Conservation (phyloP, 1,140 invertebrate species). For the Aleiodes sp. region DNA sequence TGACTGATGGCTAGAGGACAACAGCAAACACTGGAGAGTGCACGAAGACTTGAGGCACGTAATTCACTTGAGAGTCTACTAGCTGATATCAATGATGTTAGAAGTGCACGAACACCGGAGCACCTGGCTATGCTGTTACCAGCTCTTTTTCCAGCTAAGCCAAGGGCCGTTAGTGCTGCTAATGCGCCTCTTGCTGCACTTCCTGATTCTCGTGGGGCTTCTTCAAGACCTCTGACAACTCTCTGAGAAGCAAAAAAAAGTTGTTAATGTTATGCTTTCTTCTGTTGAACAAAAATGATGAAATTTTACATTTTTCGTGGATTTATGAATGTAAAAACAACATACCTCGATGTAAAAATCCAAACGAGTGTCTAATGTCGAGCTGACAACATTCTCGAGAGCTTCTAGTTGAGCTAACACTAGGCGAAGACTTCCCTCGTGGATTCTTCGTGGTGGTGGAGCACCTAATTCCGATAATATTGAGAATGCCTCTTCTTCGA, state of each 20-base stretch:
- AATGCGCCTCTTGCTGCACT: conserved; percentile 56
- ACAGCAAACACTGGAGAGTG: conserved; percentile 74
- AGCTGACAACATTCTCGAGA: conserved; percentile 51
- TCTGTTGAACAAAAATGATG: too few species aligned
- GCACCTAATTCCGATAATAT: conserved; percentile 53
- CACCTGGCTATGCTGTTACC: conserved; percentile 72
- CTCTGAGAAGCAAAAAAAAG: conserved; percentile 44
- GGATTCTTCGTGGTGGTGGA: conserved; percentile 54
- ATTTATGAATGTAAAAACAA: neutral
- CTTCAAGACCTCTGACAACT: conserved; percentile 56
- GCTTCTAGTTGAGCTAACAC: conserved; percentile 48
- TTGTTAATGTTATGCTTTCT: neutral
- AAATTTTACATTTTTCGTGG: neutral
- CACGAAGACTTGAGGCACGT: conserved; percentile 68
- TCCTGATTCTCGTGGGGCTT: conserved; percentile 49
- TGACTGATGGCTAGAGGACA: conserved; percentile 71
- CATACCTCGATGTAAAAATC: conserved; percentile 61
- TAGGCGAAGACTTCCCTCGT: conserved; percentile 45
- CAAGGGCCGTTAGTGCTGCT: conserved; percentile 62
- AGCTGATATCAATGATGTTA: conserved; percentile 57
- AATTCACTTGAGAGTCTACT: conserved; percentile 65
- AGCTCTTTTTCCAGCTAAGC: conserved; percentile 69
- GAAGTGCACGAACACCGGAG: conserved; percentile 70
- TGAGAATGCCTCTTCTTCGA: conserved; percentile 56
- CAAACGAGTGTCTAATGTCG: conserved; percentile 50